phyloP scores from a whole-genome alignment of 2,888 invertebrate species.

The Crepidodera aurea region DNA sequence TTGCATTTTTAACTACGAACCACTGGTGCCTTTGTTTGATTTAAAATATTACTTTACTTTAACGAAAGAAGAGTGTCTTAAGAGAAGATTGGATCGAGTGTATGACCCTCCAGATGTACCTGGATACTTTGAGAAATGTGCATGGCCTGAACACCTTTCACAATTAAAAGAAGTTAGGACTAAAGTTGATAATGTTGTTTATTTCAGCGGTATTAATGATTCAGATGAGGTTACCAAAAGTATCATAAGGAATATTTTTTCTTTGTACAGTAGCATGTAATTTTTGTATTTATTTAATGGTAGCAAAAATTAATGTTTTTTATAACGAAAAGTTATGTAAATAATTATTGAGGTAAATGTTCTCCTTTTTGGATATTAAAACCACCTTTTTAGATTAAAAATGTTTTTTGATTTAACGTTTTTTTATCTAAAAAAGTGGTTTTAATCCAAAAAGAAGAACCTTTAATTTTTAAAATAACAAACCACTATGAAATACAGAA shows the following conservation, averaged over 20 bases:
- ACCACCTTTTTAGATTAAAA: too few relatives aligned
- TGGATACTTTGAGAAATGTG: constrained; percentile 87
- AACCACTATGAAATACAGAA: too few relatives aligned
- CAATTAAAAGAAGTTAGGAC: constrained; percentile 63
- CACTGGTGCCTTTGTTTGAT: constrained; percentile 73
- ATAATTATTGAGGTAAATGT: too few relatives aligned
- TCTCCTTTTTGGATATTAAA: too few relatives aligned
- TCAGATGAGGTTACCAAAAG: constrained; percentile 43
- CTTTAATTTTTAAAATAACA: too few relatives aligned
- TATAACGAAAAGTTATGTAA: too few relatives aligned
- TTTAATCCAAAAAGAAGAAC: too few relatives aligned
- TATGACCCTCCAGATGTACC: constrained; percentile 88
- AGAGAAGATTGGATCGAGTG: constrained; percentile 68
- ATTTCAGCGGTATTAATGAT: constrained; percentile 47
- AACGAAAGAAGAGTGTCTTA: constrained; percentile 71
- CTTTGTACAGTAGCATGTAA: not conserved
- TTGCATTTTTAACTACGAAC: constrained; percentile 74
- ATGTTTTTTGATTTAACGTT: too few relatives aligned
- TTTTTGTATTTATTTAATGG: too few relatives aligned
- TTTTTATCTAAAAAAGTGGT: not conserved
- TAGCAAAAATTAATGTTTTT: not conserved
- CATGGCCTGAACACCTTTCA: constrained; percentile 87
- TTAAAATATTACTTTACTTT: constrained; percentile 79
- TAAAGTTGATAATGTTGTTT: constrained; percentile 51
- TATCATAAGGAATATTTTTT: constrained; percentile 48